Evolutionary conservation across 1,140 invertebrate species (phyloP), one percentile per base, ranked within the genome.

Genomic region (Nilaparvata lugens): DNA sequence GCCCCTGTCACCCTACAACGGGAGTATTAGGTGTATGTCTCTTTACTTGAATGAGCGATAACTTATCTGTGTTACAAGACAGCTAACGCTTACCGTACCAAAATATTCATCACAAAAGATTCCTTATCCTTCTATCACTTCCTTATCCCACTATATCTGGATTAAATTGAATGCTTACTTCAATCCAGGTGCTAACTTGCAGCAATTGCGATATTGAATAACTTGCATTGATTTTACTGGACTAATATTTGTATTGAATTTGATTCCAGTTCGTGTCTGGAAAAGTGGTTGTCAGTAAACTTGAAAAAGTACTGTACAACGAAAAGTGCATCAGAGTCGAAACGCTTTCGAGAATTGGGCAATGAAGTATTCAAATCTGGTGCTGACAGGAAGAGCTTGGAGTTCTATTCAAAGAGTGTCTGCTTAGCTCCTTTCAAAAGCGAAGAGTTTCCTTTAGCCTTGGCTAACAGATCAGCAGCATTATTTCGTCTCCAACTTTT

Each of bases 381-480:
- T 63, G 63, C 73, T 59, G 75, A 75, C 66, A 6, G 25, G 31
- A 51, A 58, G 14, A 74, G 73, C 57, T 60, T 73, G 19, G 11
- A 66, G 45, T 67, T 66, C 0, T 78, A 78, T 60, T 73, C 73
- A 6, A 67, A 75, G 56, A 72, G 73, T 62, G 70, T 74, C 38
- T 62, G 66, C 31, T 70, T 71, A 63, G 73, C 75, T 38, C 64
- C 68, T 35, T 25, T 53, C 28, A 61, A 70, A 43, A 73, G 67
- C 58, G 64, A 70, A 56, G 70, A 75, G 62, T 70, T 73, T 38
- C 54, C 74, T 18, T 60, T 75, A 42, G 74, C 75, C 16, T 64
- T 72, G 24, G 75, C 73, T 21, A 78, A 78, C 64, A 70, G 77
- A 70, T 77, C 77, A 52, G 75, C 75, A 18, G 70, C 71, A 14